Evolutionary conservation across 2,888 invertebrate genomes (phyloP).

Genomic region (Glyphotaelius pellucidus): DNA sequence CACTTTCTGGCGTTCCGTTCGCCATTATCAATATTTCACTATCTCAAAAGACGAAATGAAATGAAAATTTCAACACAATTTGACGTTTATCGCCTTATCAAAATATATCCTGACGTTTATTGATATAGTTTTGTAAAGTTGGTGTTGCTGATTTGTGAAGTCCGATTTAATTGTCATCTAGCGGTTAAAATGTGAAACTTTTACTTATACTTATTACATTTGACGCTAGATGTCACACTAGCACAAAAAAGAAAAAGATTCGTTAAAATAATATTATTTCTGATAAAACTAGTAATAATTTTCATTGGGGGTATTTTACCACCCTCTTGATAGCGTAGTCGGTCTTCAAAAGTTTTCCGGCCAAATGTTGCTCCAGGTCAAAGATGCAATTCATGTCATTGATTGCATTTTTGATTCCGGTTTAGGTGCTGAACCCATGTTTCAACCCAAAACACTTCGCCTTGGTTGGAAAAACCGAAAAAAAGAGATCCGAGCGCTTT

Average conservation of each 20-base stretch:
- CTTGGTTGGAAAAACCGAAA: too few species aligned
- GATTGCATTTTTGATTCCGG: too few species aligned
- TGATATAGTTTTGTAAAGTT: background rate
- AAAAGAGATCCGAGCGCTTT: too few species aligned
- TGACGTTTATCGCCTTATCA: conserved; percentile 6
- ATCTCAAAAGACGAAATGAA: background rate
- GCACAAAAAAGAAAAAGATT: background rate
- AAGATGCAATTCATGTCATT: too few species aligned
- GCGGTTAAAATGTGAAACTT: background rate
- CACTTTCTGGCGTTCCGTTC: conserved; percentile 81
- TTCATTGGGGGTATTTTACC: too few species aligned
- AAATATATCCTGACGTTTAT: conserved; percentile 13
- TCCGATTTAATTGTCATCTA: background rate
- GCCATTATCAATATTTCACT: conserved; percentile 70
- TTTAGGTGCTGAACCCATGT: too few species aligned
- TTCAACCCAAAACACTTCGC: too few species aligned
- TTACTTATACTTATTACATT: background rate
- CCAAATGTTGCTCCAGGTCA: too few species aligned
- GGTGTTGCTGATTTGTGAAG: background rate
- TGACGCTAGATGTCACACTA: conserved; percentile 12
- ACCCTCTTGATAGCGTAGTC: too few species aligned
- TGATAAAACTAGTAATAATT: background rate
- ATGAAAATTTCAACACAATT: background rate
- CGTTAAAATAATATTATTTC: background rate
- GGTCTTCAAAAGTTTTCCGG: too few species aligned